Conservation (phyloP, 2,888 invertebrate genomes). For the Helicoverpa assulta region DNA sequence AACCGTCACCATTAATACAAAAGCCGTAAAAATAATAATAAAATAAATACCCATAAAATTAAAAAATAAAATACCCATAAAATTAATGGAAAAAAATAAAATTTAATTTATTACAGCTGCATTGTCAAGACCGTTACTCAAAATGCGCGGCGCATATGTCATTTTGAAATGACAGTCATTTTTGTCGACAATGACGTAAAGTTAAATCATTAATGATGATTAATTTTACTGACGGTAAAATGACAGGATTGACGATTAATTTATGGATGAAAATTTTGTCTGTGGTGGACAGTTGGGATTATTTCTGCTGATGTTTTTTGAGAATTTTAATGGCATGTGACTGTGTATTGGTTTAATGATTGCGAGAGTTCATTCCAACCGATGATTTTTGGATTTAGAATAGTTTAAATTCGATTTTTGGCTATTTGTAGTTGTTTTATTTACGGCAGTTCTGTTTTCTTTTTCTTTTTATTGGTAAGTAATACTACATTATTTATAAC, state of each 20-base stretch:
- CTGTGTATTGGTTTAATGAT: neutral
- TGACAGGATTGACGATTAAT: conserved; percentile 14
- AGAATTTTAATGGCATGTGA: neutral
- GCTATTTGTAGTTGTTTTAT: too few relatives aligned
- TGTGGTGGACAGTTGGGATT: neutral
- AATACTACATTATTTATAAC: too few relatives aligned
- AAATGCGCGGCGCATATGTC: conserved; percentile 49
- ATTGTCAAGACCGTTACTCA: conserved; percentile 42
- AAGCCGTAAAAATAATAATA: conserved; percentile 27
- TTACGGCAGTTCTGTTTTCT: too few relatives aligned
- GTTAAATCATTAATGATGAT: conserved; percentile 53
- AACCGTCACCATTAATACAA: conserved; percentile 24
- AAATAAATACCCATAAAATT: neutral
- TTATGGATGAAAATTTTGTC: conserved; percentile 2
- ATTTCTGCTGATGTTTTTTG: neutral
- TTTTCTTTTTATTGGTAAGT: too few relatives aligned
- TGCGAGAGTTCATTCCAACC: too few relatives aligned
- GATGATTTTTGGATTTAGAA: too few relatives aligned
- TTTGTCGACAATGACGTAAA: conserved; percentile 46
- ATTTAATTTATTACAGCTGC: conserved; percentile 51
- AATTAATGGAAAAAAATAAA: conserved; percentile 39
- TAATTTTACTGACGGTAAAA: conserved; percentile 27
- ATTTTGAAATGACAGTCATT: conserved; percentile 44
- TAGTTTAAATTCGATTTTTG: too few relatives aligned
- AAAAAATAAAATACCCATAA: conserved; percentile 19